Base-by-base conservation (phyloP, 2,797 vertebrate species). In the Synanceia verrucosa region DNA sequence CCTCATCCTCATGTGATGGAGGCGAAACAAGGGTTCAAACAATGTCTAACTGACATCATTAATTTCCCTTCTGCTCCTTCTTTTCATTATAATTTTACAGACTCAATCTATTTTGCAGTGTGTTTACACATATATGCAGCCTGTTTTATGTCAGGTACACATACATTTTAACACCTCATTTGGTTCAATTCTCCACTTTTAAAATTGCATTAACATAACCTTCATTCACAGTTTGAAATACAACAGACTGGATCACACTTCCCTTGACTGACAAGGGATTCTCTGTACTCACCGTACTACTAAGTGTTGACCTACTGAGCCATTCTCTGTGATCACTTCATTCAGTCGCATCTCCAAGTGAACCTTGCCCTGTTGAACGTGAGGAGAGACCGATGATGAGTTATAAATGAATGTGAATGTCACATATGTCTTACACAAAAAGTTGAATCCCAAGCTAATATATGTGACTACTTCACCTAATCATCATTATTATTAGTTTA, bases 301-400 rank as follows among this genome's bases (percentile, higher is more conserved):
- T 86, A 99, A 94, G 28, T 97, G 96, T 73, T 97, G 97, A 92
- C 96, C 96, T 36, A 95, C 89, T 46, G 96, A 96, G 90, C 97
- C 97, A 61, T 96, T 97, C 82, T 98, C 97, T 85, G 97, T 97
- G 91, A 99, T 99, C 91, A 99, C 91, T 88, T 99, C 97, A 81
- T 97, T 98, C 89, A 98, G 81, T 84, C 95, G 96, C 94, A 99
- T 95, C 93, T 99, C 98, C 85, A 99, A 93, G 85, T 99, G 97
- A 94, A 99, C 97, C 91, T 98, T 99, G 69, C 98, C 98, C 98
- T 99, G 90, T 70, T 48, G 78, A 70, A 77, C 33, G 75, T 3
- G 23, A 77, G 43, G 23, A 77, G 37, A 76, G 37, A 43, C 21
- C 6, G 18, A 48, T 47, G 53, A 69, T 39, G 71, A 53, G 48